Conservation (phyloP, 2,888 invertebrate genomes). For the Fabriciana adippe region DNA sequence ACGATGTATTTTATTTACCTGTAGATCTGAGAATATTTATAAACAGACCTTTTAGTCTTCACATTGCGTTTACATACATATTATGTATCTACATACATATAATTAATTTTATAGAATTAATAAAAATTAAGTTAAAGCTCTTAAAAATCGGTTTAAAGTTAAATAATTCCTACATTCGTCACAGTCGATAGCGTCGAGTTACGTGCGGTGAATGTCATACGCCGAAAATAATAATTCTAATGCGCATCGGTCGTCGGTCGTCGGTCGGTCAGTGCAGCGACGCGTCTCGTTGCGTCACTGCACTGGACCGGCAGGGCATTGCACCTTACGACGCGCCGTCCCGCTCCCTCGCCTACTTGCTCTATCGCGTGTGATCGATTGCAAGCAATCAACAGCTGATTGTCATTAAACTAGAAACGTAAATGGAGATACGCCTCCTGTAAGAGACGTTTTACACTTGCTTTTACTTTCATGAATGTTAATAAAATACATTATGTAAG, state of each 20-base stretch:
- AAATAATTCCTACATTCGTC: constrained; percentile 59
- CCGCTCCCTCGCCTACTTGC: constrained; percentile 47
- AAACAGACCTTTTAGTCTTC: background rate
- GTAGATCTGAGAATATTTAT: constrained; percentile 46
- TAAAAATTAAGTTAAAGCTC: background rate
- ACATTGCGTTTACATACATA: background rate
- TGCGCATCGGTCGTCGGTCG: constrained; percentile 53
- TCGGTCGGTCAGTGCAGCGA: constrained; percentile 70
- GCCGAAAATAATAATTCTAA: constrained; percentile 68
- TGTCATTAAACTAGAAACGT: constrained; percentile 50
- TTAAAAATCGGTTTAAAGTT: constrained; percentile 10
- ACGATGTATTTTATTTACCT: constrained; percentile 49
- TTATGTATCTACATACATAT: background rate
- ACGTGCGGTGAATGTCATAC: constrained; percentile 71
- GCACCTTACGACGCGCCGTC: constrained; percentile 63
- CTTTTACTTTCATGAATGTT: constrained; percentile 18
- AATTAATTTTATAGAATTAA: background rate
- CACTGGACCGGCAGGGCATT: constrained; percentile 72
- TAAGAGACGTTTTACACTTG: constrained; percentile 11
- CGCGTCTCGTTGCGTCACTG: constrained; percentile 74
- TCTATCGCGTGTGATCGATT: constrained; percentile 60
- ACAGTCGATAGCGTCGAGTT: constrained; percentile 51
- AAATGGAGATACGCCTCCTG: constrained; percentile 33
- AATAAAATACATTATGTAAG: background rate
- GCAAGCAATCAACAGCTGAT: constrained; percentile 71